Evolutionary conservation across 2,113 vertebrate species (phyloP).

Genomic region (Varanus salvator): DNA sequence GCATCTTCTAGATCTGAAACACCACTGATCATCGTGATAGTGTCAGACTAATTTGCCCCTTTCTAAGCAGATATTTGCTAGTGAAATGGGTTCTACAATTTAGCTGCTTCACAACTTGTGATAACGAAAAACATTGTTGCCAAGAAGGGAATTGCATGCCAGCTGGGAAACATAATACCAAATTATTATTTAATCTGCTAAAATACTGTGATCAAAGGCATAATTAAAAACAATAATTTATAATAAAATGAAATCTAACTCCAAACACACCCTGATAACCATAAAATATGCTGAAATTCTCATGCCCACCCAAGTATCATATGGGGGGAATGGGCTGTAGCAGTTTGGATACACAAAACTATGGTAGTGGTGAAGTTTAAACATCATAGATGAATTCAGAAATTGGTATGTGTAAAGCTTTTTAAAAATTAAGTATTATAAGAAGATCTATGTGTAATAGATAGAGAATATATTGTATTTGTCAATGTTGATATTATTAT

Average conservation of each 20-base stretch:
- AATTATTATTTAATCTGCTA: constrained; percentile 1
- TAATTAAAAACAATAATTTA: not conserved
- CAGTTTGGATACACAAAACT: not conserved
- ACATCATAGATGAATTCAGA: not conserved
- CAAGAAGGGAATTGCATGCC: not conserved
- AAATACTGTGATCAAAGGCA: not conserved
- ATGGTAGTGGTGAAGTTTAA: not conserved
- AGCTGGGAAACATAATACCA: not conserved
- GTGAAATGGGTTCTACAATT: not conserved
- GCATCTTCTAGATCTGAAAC: not conserved
- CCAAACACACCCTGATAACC: not conserved
- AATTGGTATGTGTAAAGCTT: not conserved
- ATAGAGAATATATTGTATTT: not conserved
- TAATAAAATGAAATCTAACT: not conserved
- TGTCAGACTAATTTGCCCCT: not conserved
- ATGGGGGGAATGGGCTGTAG: not conserved
- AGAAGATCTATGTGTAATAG: too few species aligned
- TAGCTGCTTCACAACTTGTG: not conserved
- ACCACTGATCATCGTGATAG: not conserved
- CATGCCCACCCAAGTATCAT: not conserved
- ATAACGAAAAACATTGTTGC: not conserved
- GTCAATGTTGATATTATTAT: too few species aligned
- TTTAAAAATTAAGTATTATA: not conserved
- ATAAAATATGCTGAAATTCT: not conserved
- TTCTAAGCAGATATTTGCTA: not conserved